These are phyloP conservation scores for Thamnaconus septentrionalis DNA, from an alignment of 2,113 vertebrate genomes.

Conservation along the genomic window DNA sequence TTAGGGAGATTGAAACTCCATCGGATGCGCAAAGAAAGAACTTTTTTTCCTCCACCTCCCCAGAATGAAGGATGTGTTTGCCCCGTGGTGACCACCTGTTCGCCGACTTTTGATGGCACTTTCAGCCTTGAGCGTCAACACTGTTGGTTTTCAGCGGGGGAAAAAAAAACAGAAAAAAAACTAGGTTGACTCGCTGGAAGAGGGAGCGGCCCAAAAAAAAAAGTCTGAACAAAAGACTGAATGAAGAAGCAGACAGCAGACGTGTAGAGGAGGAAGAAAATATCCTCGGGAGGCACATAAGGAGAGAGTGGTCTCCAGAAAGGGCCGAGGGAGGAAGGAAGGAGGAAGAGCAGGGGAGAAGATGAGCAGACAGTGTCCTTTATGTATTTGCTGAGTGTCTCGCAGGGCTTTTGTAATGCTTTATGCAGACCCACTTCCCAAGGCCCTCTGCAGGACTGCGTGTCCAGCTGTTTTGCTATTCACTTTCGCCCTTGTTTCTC, in stretches of 20 bases:
- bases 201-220: conserved; percentile 25
- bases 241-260: conserved; percentile 74
- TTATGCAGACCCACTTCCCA: conserved; percentile 74
- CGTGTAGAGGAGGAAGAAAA: conserved; percentile 66
- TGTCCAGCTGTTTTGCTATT: conserved; percentile 80
- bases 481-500: conserved; percentile 62
- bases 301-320: conserved; percentile 67
- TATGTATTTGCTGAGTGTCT: conserved; percentile 69
- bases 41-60: background rate
- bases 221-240: conserved; percentile 55
- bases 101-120: conserved; percentile 16
- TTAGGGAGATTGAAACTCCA: background rate
- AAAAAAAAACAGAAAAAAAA: conserved; percentile 10
- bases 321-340: conserved; percentile 61
- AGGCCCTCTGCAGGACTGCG: conserved; percentile 71
- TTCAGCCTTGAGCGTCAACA: conserved; percentile 36
- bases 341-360: conserved; percentile 64
- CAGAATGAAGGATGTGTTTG: background rate
- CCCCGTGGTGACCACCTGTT: conserved; percentile 29
- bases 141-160: background rate
- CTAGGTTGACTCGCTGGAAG: conserved; percentile 30
- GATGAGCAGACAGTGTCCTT: conserved; percentile 71
- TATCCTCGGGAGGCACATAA: conserved; percentile 71
- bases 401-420: conserved; percentile 73
- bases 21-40: background rate